Evolutionary conservation across 2,797 vertebrate species (phyloP).

Genomic region (Ctenochaetus hawaiiensis): DNA sequence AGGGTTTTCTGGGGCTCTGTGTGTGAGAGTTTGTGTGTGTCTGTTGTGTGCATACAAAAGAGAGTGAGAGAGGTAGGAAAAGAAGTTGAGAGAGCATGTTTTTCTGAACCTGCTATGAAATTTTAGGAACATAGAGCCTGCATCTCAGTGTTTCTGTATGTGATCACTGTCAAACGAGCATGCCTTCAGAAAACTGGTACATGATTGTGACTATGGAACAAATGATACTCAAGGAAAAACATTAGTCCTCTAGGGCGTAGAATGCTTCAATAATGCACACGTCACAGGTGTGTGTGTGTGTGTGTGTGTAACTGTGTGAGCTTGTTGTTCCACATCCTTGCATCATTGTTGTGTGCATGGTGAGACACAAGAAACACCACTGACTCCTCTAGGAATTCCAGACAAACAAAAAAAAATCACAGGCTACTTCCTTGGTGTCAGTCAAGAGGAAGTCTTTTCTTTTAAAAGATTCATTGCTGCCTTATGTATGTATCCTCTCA

Average conservation of each 20-base stretch:
- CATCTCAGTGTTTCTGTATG: slow-evolving; percentile 42
- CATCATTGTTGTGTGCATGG: slow-evolving; percentile 38
- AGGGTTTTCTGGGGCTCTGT: slow-evolving; percentile 77
- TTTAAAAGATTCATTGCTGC: slow-evolving; percentile 80
- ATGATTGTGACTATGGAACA: slow-evolving; percentile 45
- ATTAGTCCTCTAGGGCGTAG: slow-evolving; percentile 29
- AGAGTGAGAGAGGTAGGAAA: slow-evolving; percentile 66
- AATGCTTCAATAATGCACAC: slow-evolving; percentile 47
- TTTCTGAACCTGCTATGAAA: slow-evolving; percentile 72
- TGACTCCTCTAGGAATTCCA: slow-evolving; percentile 55
- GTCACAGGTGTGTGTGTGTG: slow-evolving; percentile 36
- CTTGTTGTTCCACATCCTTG: slow-evolving; percentile 47
- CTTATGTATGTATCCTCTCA: slow-evolving; percentile 79
- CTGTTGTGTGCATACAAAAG: slow-evolving; percentile 28
- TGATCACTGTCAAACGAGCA: slow-evolving; percentile 60
- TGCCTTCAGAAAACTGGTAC: slow-evolving; percentile 46
- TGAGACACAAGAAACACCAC: slow-evolving; percentile 48
- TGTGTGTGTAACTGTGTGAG: background rate
- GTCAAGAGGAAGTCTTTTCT: slow-evolving; percentile 77
- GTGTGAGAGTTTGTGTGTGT: slow-evolving; percentile 46
- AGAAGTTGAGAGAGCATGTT: slow-evolving; percentile 62
- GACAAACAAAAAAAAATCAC: slow-evolving; percentile 55
- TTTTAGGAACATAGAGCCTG: slow-evolving; percentile 64
- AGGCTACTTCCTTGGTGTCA: slow-evolving; percentile 73
- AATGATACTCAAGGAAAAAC: slow-evolving; percentile 56